Evolutionary conservation across 2,888 invertebrate genomes (phyloP).

Genomic region (Campoplex capitator): DNA sequence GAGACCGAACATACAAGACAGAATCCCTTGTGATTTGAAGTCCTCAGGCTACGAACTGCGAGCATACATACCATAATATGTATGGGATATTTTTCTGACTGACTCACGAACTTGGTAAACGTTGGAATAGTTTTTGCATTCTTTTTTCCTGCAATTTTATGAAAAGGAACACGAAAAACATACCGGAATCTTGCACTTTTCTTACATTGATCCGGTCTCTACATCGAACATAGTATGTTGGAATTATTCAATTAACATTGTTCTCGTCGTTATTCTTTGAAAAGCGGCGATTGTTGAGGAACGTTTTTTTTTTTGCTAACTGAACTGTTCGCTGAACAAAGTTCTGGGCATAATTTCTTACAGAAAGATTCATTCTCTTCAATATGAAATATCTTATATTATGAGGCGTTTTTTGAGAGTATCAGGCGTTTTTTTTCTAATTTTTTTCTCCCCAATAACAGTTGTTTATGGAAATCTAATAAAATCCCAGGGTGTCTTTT

Average conservation of each 20-base stretch:
- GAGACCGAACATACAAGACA: conserved; percentile 36
- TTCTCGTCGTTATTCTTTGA: not conserved
- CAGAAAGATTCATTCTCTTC: too few species aligned
- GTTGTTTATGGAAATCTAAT: too few species aligned
- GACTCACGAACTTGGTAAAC: not conserved
- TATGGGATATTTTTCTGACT: not conserved
- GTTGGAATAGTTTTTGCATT: not conserved
- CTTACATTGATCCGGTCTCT: not conserved
- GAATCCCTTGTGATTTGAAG: conserved; percentile 57
- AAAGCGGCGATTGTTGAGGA: not conserved
- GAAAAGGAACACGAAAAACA: not conserved
- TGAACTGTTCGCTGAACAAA: not conserved
- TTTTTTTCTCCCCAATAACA: too few species aligned
- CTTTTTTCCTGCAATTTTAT: not conserved
- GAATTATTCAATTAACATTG: not conserved
- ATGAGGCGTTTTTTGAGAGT: too few species aligned
- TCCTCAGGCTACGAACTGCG: conserved; percentile 34
- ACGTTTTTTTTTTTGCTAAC: not conserved
- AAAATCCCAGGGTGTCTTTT: too few species aligned
- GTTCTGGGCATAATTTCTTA: not conserved
- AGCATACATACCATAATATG: not conserved
- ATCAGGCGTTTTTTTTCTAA: too few species aligned
- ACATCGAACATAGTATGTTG: not conserved
- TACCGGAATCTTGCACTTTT: not conserved
- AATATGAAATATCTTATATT: too few species aligned